Evolutionary conservation across 2,888 invertebrate genomes (phyloP).

Genomic region (Piscicola geometra): DNA sequence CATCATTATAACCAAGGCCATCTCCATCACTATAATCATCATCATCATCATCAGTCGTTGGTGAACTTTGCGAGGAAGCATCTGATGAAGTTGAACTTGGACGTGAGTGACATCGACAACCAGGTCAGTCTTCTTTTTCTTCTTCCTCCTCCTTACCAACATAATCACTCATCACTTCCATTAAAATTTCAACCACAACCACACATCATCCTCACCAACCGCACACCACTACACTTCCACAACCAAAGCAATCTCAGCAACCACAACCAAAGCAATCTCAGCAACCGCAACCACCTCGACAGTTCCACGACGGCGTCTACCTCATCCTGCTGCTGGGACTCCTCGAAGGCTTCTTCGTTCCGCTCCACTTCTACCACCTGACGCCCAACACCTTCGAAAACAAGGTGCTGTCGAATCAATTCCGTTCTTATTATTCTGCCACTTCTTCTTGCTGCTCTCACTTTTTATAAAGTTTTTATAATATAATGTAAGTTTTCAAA

Average conservation of each 20-base stretch:
- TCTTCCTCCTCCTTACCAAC: neutral
- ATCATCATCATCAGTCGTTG: conserved; percentile 68
- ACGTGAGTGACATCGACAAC: conserved; percentile 74
- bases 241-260: too few relatives aligned
- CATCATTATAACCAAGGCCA: too few relatives aligned
- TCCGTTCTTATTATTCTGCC: too few relatives aligned
- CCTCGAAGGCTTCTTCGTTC: conserved; percentile 94
- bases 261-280: too few relatives aligned
- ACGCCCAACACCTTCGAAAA: conserved; percentile 67
- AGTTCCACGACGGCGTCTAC: conserved; percentile 94
- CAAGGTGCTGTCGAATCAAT: too few relatives aligned
- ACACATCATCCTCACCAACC: too few relatives aligned
- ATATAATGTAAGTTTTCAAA: neutral
- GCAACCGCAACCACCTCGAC: conserved; percentile 37
- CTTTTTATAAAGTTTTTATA: neutral
- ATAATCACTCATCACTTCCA: too few relatives aligned
- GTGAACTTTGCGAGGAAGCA: conserved; percentile 99
- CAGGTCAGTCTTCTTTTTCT: conserved; percentile 64
- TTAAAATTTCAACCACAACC: too few relatives aligned
- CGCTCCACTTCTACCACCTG: conserved; percentile 84
- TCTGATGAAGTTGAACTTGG: conserved; percentile 88
- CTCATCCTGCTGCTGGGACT: conserved; percentile 89
- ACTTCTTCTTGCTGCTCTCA: too few relatives aligned
- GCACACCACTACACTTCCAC: too few relatives aligned
- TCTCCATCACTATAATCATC: neutral